Base-by-base conservation (phyloP, 2,113 vertebrate species). In the Xenotilapia leptura region DNA sequence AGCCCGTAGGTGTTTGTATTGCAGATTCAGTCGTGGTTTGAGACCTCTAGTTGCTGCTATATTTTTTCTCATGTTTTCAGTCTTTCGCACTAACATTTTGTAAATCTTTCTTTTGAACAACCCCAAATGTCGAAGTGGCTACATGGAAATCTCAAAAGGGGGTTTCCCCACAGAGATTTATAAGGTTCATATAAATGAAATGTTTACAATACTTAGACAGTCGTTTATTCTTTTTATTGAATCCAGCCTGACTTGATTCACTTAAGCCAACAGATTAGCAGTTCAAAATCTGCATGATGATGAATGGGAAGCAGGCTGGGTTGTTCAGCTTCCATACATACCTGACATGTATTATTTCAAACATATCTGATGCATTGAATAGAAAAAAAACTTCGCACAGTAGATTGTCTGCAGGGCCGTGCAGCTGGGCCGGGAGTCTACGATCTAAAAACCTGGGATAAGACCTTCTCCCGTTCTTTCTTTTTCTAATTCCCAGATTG, bases 171-270 rank as follows among this genome's bases (percentile, higher is more conserved):
- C 58, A 77, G 42, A 55, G 8, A 58, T 90, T 79, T 60, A 9
- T 7, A 82, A 33, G 54, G 40, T 86, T 23, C 45, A 79, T 17
- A 17, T 21, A 51, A 81, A 82, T 73, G 7, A 82, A 55, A 54
- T 82, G 79, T 86, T 86, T 83, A 73, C 56, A 82, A 84, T 93
- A 86, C 92, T 85, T 77, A 87, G 88, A 87, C 86, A 45, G 3
- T 89, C 45, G 79, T 42, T 90, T 87, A 91, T 89, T 79, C 51
- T 55, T 93, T 86, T 89, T 84, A 90, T 90, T 90, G 53, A 82
- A 55, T 87, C 86, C 88, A 86, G 84, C 15, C 73, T 62, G 5
- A 10, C 33, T 90, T 62, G 82, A 56, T 1, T 77, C 73, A 77
- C 73, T 77, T 77, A 77, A 77, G 26, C 26, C 55, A 86, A 51